These are phyloP conservation scores for Pristionchus fissidentatus DNA, from an alignment of 2,888 invertebrate species.

Conservation along the genomic window DNA sequence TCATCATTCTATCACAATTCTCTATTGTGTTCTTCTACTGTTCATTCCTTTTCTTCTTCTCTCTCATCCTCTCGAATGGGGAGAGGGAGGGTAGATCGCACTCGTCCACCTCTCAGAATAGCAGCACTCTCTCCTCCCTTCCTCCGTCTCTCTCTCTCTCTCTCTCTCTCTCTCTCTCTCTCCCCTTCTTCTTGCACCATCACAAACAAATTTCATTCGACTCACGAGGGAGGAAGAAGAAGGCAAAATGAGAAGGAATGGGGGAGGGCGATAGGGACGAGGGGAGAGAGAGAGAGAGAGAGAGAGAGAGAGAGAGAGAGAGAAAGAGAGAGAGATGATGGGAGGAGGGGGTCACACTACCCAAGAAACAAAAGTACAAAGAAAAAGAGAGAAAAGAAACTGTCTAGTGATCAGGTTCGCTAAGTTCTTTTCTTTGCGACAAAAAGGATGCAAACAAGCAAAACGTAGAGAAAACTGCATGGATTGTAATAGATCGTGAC, in stretches of 20 bases:
- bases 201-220: not conserved
- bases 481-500: no score
- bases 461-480: no score
- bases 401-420: no score
- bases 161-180: no score
- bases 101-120: slow-evolving; percentile 5
- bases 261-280: not conserved
- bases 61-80: not conserved
- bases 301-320: not conserved
- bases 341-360: not conserved
- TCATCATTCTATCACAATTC: not conserved
- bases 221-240: not conserved
- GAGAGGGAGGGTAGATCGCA: not conserved
- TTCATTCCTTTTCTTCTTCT: not conserved
- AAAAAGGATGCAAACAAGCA: no score
- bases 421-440: no score
- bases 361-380: not conserved
- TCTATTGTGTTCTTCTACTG: not conserved
- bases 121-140: not conserved
- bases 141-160: no score
- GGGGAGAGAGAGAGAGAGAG: not conserved
- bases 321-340: not conserved
- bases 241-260: not conserved
- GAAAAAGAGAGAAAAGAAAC: not conserved
- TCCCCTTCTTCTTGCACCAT: no score